Base-by-base conservation (phyloP, 2,888 invertebrate genomes). In the Panzeria rudis region DNA sequence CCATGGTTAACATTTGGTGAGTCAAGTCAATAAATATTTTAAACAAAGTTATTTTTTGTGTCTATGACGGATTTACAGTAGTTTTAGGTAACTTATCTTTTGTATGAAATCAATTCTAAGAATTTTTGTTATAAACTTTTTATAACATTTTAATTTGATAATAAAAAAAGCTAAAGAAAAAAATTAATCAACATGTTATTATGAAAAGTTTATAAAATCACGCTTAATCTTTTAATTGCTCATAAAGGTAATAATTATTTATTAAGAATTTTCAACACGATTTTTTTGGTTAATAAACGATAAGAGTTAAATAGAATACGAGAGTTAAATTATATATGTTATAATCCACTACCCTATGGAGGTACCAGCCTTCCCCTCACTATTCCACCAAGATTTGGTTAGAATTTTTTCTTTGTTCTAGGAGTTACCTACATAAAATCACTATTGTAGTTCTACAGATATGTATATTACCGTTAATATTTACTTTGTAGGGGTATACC, bases 201-300 rank as follows among this genome's bases (percentile, higher is more conserved):
- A 47, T 9, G 35, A 13, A 52, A 23, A 52, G 41, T 61, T 54
- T n/a, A 11, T 54, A 66, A 64, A 38, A 38, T 62, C 29, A 59
- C 29, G 9, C 23, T 17, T 29, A 41, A 32, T 62, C 52, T 52
- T 71, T 41, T 69, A 73, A 81, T 59, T 73, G 72, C 52, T 59
- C 50, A 50, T 47, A 41, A 59, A 72, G 13, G 38, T 20, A 66
- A 61, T 61, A 73, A 68, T 83, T 61, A 73, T 69, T 83, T 52
- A 62, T 78, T 73, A 75, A 38, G 20, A 69, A 29, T 8, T 44
- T 29, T 62, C 9, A 38, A 41, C 7, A 61, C 61, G n/a, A 41
- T 35, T 9, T 59, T 59, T 35, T 23, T 20, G 13, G 1, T 41
- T 62, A 3, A 15, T 54, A n/a, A 4, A 44, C 15, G 3, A 69